Base-by-base conservation (phyloP, 2,888 invertebrate species). In the Tinea semifulvella region DNA sequence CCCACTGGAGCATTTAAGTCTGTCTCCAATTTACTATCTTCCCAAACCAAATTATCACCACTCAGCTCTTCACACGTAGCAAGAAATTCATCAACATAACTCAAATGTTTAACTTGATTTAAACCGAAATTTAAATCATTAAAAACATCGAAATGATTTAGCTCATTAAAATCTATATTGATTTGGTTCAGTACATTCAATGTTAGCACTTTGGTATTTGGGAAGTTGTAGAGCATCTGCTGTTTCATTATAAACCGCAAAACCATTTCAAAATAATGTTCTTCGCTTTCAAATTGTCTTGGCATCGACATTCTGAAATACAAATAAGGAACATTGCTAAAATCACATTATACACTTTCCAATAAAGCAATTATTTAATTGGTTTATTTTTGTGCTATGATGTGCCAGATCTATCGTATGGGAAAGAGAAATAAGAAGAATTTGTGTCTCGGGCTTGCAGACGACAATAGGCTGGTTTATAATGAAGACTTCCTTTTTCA, bases 161-260 rank as follows among this genome's bases (percentile, higher is more conserved):
- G n/a, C 56, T 47, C 31, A 10, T 17, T 11, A 17, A 1, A 22
- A 25, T 61, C 52, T 10, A 63, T 36, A 38, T 57, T 47, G 5
- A 90, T 84, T 46, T 68, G 52, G 7, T 84, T 69, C 17, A 91
- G 67, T 17, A 83, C 62, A 18, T 82, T 68, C 25, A 82, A 61
- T 0, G 82, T 65, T 18, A 91, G 60, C 49, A 90, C 74, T 48
- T 87, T 79, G 0, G 88, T 90, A 53, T 91, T 90, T 0, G 86
- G 82, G 49, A 71, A 76, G 47, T 83, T 84, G 57, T 84, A 89
- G 26, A 91, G 65, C 84, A 88, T 85, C 47, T 86, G 75, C 53
- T 84, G 81, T 28, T 83, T 67, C 45, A 79, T 55, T 39, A 91
- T 74, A 55, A 91, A 88, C 1, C 57, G 35, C 1, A 88, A 50